Evolutionary conservation across 2,888 invertebrate genomes (phyloP).

Genomic region (Miltochrista miniata): DNA sequence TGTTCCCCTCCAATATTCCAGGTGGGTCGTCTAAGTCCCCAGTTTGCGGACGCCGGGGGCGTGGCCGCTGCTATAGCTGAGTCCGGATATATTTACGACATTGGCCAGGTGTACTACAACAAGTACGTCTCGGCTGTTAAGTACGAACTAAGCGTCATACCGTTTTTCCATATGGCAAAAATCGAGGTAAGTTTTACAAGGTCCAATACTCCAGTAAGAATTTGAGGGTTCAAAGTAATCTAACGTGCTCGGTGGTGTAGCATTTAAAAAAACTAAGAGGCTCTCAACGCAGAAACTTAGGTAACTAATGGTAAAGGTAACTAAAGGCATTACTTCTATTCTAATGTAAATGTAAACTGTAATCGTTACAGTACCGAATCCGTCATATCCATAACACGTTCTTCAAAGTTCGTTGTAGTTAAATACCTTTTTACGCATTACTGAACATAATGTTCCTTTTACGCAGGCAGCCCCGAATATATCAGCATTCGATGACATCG

Average conservation of each 20-base stretch:
- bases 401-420: too few species aligned
- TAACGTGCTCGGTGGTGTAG: too few species aligned
- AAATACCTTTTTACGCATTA: too few species aligned
- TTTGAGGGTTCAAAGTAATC: too few species aligned
- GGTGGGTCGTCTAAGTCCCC: conserved; percentile 87
- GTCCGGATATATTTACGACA: conserved; percentile 81
- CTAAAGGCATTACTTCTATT: too few species aligned
- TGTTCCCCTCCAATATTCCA: conserved; percentile 39
- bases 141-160: conserved; percentile 85
- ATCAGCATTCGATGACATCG: conserved; percentile 87
- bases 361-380: too few species aligned
- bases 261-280: too few species aligned
- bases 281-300: too few species aligned
- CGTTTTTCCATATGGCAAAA: conserved; percentile 83
- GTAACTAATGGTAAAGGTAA: too few species aligned
- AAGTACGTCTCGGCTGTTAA: conserved; percentile 87
- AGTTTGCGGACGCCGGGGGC: conserved; percentile 86
- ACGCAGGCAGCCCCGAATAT: conserved; percentile 85
- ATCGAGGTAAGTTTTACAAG: conserved; percentile 64
- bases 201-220: too few species aligned
- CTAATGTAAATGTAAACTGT: too few species aligned
- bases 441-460: background rate
- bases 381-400: too few species aligned
- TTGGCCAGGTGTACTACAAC: conserved; percentile 88
- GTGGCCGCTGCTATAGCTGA: conserved; percentile 86